Conservation (phyloP, 2,113 vertebrate genomes). For the Amphiprion percula region DNA sequence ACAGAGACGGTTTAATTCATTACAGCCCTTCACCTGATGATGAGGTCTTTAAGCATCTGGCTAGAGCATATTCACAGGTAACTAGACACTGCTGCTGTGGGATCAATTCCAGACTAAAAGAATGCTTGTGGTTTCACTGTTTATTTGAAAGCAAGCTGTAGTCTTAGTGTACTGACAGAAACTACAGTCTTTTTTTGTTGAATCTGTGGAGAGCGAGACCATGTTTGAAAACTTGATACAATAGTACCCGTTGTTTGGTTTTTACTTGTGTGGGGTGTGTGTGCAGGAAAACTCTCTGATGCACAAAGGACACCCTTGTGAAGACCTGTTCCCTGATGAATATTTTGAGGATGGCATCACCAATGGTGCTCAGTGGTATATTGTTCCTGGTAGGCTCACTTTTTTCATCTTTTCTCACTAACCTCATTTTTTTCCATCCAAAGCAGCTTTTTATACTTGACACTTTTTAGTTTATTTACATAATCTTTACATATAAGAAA, state of each 20-base stretch:
- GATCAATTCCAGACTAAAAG: slow-evolving; percentile 15
- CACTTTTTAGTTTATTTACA: background rate
- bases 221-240: slow-evolving; percentile 39
- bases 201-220: background rate
- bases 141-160: slow-evolving; percentile 13
- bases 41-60: slow-evolving; percentile 89
- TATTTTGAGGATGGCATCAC: slow-evolving; percentile 95
- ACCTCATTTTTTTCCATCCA: background rate
- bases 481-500: background rate
- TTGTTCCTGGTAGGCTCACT: slow-evolving; percentile 88
- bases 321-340: slow-evolving; percentile 87
- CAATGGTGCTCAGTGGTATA: slow-evolving; percentile 98
- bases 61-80: slow-evolving; percentile 94
- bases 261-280: slow-evolving; percentile 23
- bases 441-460: background rate
- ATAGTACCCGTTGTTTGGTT: slow-evolving; percentile 39
- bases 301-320: slow-evolving; percentile 93
- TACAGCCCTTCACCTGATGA: slow-evolving; percentile 95
- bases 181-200: background rate
- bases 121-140: slow-evolving; percentile 10
- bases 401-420: background rate
- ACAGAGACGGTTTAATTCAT: slow-evolving; percentile 81
- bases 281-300: slow-evolving; percentile 92
- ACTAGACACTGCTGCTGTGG: slow-evolving; percentile 14
- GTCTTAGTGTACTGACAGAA: background rate